phyloP scores from a whole-genome alignment of 1,140 invertebrate species.

The Macrocentrus cingulum region DNA sequence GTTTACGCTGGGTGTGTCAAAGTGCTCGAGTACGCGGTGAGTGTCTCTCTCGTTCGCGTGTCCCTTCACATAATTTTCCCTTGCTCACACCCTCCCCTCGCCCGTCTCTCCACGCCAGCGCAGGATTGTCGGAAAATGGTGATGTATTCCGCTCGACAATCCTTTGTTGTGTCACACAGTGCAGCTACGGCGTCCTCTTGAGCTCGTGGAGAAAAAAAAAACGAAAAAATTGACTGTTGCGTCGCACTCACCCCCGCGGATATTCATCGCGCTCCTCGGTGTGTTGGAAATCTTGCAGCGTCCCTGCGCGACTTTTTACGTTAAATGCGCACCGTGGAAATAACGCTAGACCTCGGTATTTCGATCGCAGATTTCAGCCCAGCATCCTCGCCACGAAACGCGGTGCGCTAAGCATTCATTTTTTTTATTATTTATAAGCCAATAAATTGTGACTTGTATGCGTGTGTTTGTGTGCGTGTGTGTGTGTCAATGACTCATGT shows the following conservation, averaged over 20 bases:
- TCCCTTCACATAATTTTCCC: constrained; percentile 8
- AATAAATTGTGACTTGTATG: too few species aligned
- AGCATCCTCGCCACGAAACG: background rate
- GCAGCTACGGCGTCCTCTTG: constrained; percentile 1
- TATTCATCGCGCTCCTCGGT: background rate
- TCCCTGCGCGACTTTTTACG: constrained; percentile 11
- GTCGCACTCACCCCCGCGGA: background rate
- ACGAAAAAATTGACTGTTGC: background rate
- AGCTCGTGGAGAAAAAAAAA: background rate
- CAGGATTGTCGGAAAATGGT: constrained; percentile 45
- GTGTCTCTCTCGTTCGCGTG: constrained; percentile 6
- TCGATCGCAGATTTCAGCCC: background rate
- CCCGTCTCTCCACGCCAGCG: constrained; percentile 26
- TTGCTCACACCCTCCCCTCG: background rate
- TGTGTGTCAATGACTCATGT: background rate
- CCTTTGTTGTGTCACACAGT: constrained; percentile 36
- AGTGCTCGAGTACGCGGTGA: constrained; percentile 24
- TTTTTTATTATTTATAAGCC: too few species aligned
- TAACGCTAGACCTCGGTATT: constrained; percentile 6
- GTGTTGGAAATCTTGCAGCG: constrained; percentile 12
- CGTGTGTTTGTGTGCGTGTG: too few species aligned
- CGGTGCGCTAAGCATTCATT: constrained; percentile 4
- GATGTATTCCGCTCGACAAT: constrained; percentile 39
- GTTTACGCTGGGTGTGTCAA: constrained; percentile 49
- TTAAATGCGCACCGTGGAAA: constrained; percentile 9